Evolutionary conservation across 2,888 invertebrate genomes (phyloP), one percentile per base, ranked within the genome.

Genomic region (Bursaphelenchus okinawaensis): DNA sequence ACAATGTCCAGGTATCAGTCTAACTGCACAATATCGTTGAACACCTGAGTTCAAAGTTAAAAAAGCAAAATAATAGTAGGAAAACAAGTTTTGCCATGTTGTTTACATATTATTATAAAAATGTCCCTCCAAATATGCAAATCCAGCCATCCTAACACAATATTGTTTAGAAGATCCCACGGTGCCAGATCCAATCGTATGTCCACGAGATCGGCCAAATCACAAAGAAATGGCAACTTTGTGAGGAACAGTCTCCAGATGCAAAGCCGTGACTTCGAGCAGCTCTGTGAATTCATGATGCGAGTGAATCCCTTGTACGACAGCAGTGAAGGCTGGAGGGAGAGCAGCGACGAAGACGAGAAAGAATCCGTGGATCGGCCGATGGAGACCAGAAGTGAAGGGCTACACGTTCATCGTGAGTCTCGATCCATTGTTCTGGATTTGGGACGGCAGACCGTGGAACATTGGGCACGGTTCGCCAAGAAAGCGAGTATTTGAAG

Each of bases 271-370:
- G 74, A 76, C 67, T 75, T 78, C 50, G 76, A 78, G 64, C 76
- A 78, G 55, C 67, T 79, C 0, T 79, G 78, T 63, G 79, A 79
- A 62, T 79, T 79, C 67, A 79, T 79, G 57, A 79, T 79, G 79
- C 67, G 73, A 20, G 79, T 79, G 24, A 79, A 78, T 61, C 79
- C 79, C 6, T 62, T 78, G 51, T 78, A 79, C 58, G 79, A 80
- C 62, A 76, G 76, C 7, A 74, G 74, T 63, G 80, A 80, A 55
- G 80, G 80, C 16, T 80, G 80, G 80, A 59, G 75, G 55, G 80
- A 80, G 65, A 75, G 75, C 24, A 74, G 73, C 29, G 78, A 78
- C 51, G 73, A 75, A 7, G 77, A 78, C 19, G 79, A 77, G 23
- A 27, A 54, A 31, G 52, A 65, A 22, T 27, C 58, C 55, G 66